phyloP scores from a whole-genome alignment of 1,140 invertebrate species.

The Tribolium castaneum region DNA sequence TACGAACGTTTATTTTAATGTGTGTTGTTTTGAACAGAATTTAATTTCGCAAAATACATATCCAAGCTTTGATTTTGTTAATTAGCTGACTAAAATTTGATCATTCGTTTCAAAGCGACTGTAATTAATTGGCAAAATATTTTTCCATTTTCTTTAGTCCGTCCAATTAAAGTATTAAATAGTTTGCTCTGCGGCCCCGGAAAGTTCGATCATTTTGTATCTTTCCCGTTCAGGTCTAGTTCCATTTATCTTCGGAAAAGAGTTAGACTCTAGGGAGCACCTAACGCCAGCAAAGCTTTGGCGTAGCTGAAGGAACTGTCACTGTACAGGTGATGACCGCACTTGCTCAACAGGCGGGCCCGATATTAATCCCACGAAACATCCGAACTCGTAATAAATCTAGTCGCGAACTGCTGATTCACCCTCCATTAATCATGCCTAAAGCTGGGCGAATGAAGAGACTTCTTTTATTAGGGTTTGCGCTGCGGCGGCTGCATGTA shows the following conservation, averaged over 20 bases:
- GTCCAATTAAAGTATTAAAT: not conserved
- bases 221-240: conserved; percentile 15
- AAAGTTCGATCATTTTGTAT: conserved; percentile 36
- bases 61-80: too few species aligned
- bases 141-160: too few species aligned
- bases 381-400: conserved; percentile 47
- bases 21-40: too few species aligned
- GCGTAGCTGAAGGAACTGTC: conserved; percentile 40
- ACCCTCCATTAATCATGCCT: conserved; percentile 49
- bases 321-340: conserved; percentile 44
- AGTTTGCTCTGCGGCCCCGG: not conserved
- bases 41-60: too few species aligned
- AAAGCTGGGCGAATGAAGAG: conserved; percentile 22
- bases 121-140: too few species aligned
- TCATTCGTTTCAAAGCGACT: too few species aligned
- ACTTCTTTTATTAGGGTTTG: conserved; percentile 23
- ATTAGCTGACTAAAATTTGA: too few species aligned
- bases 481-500: conserved; percentile 1
- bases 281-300: conserved; percentile 30
- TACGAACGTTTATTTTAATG: too few species aligned
- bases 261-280: conserved; percentile 23
- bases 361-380: conserved; percentile 49
- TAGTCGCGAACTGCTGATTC: conserved; percentile 49
- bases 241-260: conserved; percentile 36
- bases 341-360: conserved; percentile 47